Percentiles rank a stretch among this genome's conserved stretches.
Conservation (phyloP, 2,888 invertebrate species). For the Scaptomyza reducta region DNA sequence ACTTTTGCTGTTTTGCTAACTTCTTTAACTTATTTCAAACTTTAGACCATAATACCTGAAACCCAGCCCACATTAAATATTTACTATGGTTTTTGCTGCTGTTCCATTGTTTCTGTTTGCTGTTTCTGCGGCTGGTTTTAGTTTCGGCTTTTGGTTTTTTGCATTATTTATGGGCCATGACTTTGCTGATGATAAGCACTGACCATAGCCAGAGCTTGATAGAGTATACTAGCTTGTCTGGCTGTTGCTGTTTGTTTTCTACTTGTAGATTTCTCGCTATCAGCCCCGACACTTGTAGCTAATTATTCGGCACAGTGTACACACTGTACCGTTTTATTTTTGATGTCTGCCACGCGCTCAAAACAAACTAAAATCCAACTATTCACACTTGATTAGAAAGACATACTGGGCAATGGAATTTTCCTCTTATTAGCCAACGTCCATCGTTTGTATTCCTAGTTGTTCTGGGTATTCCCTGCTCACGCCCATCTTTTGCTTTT, state of each 20-base stretch:
- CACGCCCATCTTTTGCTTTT: conserved; percentile 6
- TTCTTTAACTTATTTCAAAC: conserved; percentile 11
- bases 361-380: conserved; percentile 12
- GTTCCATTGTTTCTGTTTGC: neutral
- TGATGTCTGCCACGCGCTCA: conserved; percentile 52
- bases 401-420: conserved; percentile 7
- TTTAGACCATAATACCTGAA: neutral
- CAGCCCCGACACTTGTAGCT: conserved; percentile 39
- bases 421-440: neutral
- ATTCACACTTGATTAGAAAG: conserved; percentile 39
- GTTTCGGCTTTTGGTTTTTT: neutral
- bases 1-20: conserved; percentile 22
- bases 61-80: conserved; percentile 19
- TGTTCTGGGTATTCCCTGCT: conserved; percentile 6
- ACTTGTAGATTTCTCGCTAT: conserved; percentile 24
- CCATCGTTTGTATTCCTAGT: too few relatives aligned
- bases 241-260: neutral
- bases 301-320: conserved; percentile 52
- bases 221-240: neutral
- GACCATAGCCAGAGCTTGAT: conserved; percentile 23
- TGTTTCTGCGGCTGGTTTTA: neutral
- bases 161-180: conserved; percentile 12
- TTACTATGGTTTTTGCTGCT: conserved; percentile 11
- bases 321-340: conserved; percentile 25
- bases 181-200: conserved; percentile 34